Evolutionary conservation across 2,113 vertebrate genomes (phyloP), one percentile per base, ranked within the genome.

Genomic region (Marcusenius ussheri): DNA sequence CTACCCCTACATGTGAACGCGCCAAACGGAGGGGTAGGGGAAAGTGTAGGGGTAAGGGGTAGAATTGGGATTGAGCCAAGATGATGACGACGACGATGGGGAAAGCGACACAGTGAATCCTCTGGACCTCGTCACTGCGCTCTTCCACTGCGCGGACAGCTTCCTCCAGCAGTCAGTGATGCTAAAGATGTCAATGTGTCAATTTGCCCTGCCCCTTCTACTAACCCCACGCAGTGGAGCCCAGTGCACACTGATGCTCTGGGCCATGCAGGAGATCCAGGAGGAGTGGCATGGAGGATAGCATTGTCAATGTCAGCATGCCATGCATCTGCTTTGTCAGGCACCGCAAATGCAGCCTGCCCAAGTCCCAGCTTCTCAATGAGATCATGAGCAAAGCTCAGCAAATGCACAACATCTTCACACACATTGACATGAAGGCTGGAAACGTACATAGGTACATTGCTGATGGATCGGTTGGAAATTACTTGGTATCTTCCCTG

Each of bases 301-400:
- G 88, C 83, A 87, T 95, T 24, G 90, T 91, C 77, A 3, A 74
- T 45, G 21, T 24, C 42, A 93, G 53, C 90, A 21, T 96, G 91
- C 95, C 96, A 3, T 88, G 95, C 86, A 84, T 96, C 27, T 96
- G 95, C 6, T 97, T 96, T 53, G 94, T 96, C 66, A 94, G 94
- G 10, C 53, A 96, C 3, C 94, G 95, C 31, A 31, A 85, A 39
- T 91, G 77, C 35, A 93, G 62, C 27, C 51, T 94, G 10, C 95
- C 95, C 51, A 96, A 96, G 90, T 97, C 95, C 83, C 90, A 92
- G 77, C 91, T 94, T 47, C 91, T 97, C 51, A 96, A 96, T 85
- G 83, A 90, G 9, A 50, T 96, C 3, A 90, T 96, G 10, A 95
- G 93, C 47, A 93, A 94, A 50, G 13, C 77, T 27, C 90, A 92